phyloP scores from a whole-genome alignment of 2,113 vertebrate species.

The Labeo catla region DNA sequence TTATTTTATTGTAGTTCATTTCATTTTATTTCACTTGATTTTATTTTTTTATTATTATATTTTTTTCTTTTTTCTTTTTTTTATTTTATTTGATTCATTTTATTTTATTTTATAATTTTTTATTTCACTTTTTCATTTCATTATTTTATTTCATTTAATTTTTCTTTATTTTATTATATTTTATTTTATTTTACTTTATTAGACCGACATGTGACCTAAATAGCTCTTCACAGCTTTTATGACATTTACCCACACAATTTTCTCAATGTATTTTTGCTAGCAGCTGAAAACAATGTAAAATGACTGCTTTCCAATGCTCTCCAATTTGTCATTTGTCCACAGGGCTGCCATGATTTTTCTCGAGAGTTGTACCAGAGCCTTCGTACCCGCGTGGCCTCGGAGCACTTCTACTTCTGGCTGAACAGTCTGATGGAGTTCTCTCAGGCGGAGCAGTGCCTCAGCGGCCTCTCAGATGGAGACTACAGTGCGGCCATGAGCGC shows the following conservation, averaged over 20 bases:
- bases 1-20: no score
- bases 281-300: background rate
- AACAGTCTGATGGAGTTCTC: conserved; percentile 98
- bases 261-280: background rate
- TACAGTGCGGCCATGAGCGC: conserved; percentile 88
- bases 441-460: conserved; percentile 90
- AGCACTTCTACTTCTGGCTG: conserved; percentile 99
- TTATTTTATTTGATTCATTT: no score
- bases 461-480: conserved; percentile 85
- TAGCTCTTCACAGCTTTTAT: background rate
- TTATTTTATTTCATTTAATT: no score
- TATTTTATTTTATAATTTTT: background rate
- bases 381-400: conserved; percentile 93
- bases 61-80: no score
- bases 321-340: conserved; percentile 10
- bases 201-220: background rate
- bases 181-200: no score
- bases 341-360: conserved; percentile 97
- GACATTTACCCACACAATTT: background rate
- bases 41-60: no score
- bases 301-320: background rate
- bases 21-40: no score
- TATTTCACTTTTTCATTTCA: background rate
- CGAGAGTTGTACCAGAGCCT: conserved; percentile 94
- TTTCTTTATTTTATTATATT: no score